Percentiles rank a stretch among this genome's conserved stretches.
Evolutionary conservation across 1,140 invertebrate genomes (phyloP).

Genomic region (Drosophila kohkoa): DNA sequence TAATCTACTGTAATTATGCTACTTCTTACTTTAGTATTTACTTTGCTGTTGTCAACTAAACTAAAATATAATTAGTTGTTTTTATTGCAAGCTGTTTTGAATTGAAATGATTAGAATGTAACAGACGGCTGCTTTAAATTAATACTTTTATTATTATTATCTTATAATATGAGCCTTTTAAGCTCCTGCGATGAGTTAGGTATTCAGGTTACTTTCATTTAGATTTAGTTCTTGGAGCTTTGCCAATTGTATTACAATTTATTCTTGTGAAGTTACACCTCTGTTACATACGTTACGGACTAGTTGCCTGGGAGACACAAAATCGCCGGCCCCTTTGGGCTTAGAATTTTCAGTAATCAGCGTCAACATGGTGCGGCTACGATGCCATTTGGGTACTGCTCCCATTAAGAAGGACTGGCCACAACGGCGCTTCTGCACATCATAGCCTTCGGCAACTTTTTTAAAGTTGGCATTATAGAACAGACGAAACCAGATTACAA

Average conservation of each 20-base stretch:
- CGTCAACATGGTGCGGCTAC: background rate
- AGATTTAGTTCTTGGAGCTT: too few species aligned
- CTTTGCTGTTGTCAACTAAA: conserved; percentile 55
- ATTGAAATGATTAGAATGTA: too few species aligned
- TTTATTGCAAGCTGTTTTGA: conserved; percentile 45
- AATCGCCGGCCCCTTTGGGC: background rate
- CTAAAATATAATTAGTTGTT: conserved; percentile 69
- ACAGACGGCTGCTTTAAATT: too few species aligned
- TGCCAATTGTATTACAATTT: too few species aligned
- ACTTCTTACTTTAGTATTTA: conserved; percentile 68
- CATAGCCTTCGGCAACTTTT: conserved; percentile 27
- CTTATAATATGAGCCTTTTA: too few species aligned
- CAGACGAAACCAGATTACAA: conserved; percentile 99
- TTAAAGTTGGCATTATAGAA: conserved; percentile 93
- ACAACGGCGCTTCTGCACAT: conserved; percentile 84
- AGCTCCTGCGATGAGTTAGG: too few species aligned
- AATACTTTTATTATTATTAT: too few species aligned
- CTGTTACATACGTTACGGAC: too few species aligned
- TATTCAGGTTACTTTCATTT: too few species aligned
- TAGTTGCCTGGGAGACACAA: too few species aligned
- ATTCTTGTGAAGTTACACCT: too few species aligned
- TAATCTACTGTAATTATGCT: conserved; percentile 57
- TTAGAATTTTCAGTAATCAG: background rate
- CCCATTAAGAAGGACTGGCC: background rate
- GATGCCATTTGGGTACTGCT: background rate